These are phyloP conservation scores for Trilocha varians DNA, from an alignment of 2,888 invertebrate species.

Conservation along the genomic window DNA sequence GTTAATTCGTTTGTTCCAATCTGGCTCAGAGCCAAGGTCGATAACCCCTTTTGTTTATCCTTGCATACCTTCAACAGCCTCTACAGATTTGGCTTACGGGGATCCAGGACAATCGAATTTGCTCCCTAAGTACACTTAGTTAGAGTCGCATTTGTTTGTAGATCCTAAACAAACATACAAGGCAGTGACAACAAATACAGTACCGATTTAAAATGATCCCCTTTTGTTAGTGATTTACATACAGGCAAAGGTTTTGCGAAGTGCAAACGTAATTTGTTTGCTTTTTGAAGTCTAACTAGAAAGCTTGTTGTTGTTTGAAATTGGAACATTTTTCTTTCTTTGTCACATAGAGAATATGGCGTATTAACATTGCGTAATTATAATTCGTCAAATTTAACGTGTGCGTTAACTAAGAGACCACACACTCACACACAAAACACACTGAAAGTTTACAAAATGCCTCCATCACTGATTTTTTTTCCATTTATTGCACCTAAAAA, in stretches of 20 bases:
- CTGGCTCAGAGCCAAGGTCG: conserved; percentile 63
- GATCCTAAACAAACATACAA: conserved; percentile 66
- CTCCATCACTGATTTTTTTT: too few relatives aligned
- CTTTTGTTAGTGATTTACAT: conserved; percentile 13
- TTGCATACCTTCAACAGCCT: conserved; percentile 39
- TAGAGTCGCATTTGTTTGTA: conserved; percentile 37
- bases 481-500: too few relatives aligned
- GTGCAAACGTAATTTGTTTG: conserved; percentile 15
- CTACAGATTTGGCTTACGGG: conserved; percentile 23
- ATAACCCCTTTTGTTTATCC: conserved; percentile 54
- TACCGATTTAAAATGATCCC: conserved; percentile 35
- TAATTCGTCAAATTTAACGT: too few relatives aligned
- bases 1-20: conserved; percentile 45
- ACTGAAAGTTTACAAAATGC: too few relatives aligned
- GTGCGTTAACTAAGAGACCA: too few relatives aligned
- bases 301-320: too few relatives aligned
- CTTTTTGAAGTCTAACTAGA: too few relatives aligned
- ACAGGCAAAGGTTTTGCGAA: conserved; percentile 9
- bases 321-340: too few relatives aligned
- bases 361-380: too few relatives aligned
- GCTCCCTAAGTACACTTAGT: conserved; percentile 23
- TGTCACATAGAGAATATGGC: too few relatives aligned
- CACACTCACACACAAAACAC: too few relatives aligned
- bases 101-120: conserved; percentile 28
- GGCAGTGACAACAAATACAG: conserved; percentile 40